A percentile compares a stretch with the other conserved stretches of the same genome.
Evolutionary conservation across 1,140 invertebrate genomes (phyloP).

Genomic region (Ostrea edulis): DNA sequence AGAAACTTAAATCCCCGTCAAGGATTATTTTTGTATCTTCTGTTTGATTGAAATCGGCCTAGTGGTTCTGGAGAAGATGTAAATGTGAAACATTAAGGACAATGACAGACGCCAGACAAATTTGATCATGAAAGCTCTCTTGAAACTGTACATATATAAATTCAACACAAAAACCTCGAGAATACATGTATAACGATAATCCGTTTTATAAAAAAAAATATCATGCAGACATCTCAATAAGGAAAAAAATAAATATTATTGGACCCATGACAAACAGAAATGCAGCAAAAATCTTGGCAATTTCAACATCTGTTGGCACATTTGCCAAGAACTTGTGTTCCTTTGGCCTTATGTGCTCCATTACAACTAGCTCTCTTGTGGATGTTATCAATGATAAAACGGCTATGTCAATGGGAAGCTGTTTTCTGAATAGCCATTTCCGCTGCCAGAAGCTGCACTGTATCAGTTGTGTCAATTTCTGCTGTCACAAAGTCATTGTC

Average conservation of each 20-base stretch:
- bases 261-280: not conserved
- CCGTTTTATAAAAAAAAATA: too few relatives aligned
- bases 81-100: too few relatives aligned
- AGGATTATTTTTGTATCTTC: too few relatives aligned
- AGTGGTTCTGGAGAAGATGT: not conserved
- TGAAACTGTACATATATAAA: not conserved
- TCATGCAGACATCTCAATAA: not conserved
- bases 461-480: conserved; percentile 55
- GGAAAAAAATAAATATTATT: not conserved
- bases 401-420: not conserved
- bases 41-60: not conserved
- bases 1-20: too few relatives aligned
- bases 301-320: not conserved
- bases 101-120: not conserved
- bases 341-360: not conserved
- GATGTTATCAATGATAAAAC: too few relatives aligned
- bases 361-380: too few relatives aligned
- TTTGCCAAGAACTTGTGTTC: not conserved
- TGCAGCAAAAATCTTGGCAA: not conserved
- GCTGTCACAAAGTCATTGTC: conserved; percentile 76
- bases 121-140: not conserved
- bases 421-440: conserved; percentile 45
- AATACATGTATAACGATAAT: too few relatives aligned
- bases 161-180: too few relatives aligned
- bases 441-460: conserved; percentile 45